Base-by-base conservation (phyloP, 2,888 invertebrate genomes). In the Meloe dianella region DNA sequence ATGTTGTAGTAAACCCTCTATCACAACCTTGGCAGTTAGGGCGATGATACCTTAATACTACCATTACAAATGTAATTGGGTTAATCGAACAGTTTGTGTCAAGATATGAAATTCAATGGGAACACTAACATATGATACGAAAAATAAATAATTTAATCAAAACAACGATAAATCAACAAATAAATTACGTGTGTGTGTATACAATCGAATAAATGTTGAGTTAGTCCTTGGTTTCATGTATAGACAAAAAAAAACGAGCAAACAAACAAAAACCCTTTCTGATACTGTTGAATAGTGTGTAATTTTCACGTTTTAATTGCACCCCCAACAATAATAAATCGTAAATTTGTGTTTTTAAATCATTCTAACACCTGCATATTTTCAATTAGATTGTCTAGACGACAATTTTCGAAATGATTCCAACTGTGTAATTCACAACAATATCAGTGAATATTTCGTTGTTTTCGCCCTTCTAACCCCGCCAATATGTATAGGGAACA, bases 391-490 rank as follows among this genome's bases (percentile, higher is more conserved):
- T n/a, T n/a, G 30, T 57, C 57, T 57, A 57, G 57, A 57, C 57
- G 63, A 57, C 63, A 63, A 63, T 56, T 22, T 63, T 38, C 57
- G n/a, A 47, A 56, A 54, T 54, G 29, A 41, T 41, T 41, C 4
- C 41, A 41, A n/a, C 41, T 8, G 1, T 8, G 1, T 41, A n/a
- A 17, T 2, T 4, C 3, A n/a, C 3, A n/a, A 17, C 17, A n/a
- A 12, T 35, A 1, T 14, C 35, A 41, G 17, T 17, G 10, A 22
- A 47, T 10, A 2, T 17, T 22, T 22, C 0, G n/a, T 0, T 4
- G n/a, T 41, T 17, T 17, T 6, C 6, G n/a, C 17, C n/a, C n/a
- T n/a, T n/a, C n/a, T n/a, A n/a, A n/a, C n/a, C n/a, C n/a, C n/a
- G n/a, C n/a, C n/a, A 17, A 7, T n/a, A 35, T 12, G 17, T 41